phyloP scores from a whole-genome alignment of 2,113 vertebrate species.

The Campylomormyrus tamandua region DNA sequence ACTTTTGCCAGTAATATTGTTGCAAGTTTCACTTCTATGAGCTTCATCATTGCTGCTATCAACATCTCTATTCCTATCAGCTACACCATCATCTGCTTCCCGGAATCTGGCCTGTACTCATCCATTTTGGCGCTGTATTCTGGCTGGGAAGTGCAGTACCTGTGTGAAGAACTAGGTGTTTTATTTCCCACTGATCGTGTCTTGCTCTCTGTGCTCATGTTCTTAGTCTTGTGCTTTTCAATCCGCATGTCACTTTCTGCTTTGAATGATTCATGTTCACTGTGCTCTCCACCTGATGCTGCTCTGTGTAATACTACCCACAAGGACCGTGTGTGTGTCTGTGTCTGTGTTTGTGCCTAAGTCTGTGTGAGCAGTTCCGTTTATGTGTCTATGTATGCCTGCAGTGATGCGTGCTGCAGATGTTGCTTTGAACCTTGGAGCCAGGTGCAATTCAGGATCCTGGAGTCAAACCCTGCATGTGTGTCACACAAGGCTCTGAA shows the following conservation, averaged over 20 bases:
- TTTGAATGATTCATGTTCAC: not conserved
- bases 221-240: constrained; percentile 6
- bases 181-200: not conserved
- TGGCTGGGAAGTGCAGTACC: not conserved
- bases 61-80: not conserved
- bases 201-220: constrained; percentile 10
- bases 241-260: constrained; percentile 24
- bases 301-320: constrained; percentile 18
- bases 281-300: constrained; percentile 18
- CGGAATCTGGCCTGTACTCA: not conserved
- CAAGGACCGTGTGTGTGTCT: constrained; percentile 11
- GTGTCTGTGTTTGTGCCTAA: not conserved
- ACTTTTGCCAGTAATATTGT: not conserved
- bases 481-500: not conserved
- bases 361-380: not conserved
- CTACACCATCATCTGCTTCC: not conserved
- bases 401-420: not conserved
- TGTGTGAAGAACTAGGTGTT: not conserved
- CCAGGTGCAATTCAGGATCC: not conserved
- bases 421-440: not conserved
- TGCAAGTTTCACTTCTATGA: not conserved
- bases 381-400: not conserved
- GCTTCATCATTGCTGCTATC: not conserved
- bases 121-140: not conserved
- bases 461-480: too few relatives aligned